Percentiles rank a stretch among this genome's conserved stretches.
These are phyloP conservation scores for Bufo gargarizans DNA, from an alignment of 2,113 vertebrate genomes.

Conservation along the genomic window DNA sequence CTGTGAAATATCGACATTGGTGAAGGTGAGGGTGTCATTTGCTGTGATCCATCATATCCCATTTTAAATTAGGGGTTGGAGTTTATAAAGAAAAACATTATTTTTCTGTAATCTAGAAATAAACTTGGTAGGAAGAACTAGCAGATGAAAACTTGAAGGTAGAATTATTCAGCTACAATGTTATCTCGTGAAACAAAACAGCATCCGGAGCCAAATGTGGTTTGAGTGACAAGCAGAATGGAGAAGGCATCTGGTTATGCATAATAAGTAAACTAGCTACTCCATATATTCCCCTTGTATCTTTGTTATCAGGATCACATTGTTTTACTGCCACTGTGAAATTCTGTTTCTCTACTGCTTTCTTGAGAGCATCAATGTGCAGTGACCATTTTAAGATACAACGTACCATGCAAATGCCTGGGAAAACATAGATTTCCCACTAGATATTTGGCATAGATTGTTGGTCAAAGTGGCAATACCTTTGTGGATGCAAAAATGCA, in stretches of 20 bases:
- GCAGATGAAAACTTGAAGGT: constrained; percentile 55
- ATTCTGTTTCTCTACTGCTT: constrained; percentile 24
- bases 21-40: constrained; percentile 34
- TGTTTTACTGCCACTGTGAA: constrained; percentile 38
- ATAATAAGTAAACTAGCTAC: constrained; percentile 51
- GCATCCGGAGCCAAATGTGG: constrained; percentile 43
- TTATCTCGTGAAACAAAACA: constrained; percentile 56
- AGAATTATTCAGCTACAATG: constrained; percentile 56
- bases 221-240: constrained; percentile 53
- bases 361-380: constrained; percentile 20
- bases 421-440: not conserved
- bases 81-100: constrained; percentile 35
- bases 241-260: constrained; percentile 56
- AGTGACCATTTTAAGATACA: constrained; percentile 7
- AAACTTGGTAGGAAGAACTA: constrained; percentile 48
- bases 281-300: constrained; percentile 35
- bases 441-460: not conserved
- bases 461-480: not conserved
- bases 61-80: constrained; percentile 18
- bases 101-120: constrained; percentile 44
- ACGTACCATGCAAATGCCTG: not conserved
- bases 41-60: constrained; percentile 34
- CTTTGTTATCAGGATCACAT: constrained; percentile 34
- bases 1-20: constrained; percentile 25
- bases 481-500: too few relatives aligned